phyloP scores from a whole-genome alignment of 2,888 invertebrate genomes.

The Bombylius major region DNA sequence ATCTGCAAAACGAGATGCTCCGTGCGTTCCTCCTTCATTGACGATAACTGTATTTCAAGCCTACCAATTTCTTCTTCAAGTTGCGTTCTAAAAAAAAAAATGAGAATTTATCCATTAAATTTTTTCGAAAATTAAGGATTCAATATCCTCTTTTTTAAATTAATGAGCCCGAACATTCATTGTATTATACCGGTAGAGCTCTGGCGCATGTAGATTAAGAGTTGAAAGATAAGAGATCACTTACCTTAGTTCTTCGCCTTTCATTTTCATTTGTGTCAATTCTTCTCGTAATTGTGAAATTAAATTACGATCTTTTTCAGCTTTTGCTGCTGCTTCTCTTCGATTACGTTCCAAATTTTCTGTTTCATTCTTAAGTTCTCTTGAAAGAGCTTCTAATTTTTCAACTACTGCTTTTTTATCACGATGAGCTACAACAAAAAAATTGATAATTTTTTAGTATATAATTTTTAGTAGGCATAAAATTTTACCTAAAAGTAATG shows the following conservation, averaged over 20 bases:
- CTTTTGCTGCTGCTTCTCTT: conserved; percentile 60
- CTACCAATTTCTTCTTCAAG: conserved; percentile 71
- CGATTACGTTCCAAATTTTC: conserved; percentile 61
- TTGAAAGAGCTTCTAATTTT: conserved; percentile 60
- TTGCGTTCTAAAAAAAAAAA: conserved; percentile 37
- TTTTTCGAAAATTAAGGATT: neutral
- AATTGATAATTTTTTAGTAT: neutral
- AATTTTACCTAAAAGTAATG: conserved; percentile 59
- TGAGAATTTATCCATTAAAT: neutral
- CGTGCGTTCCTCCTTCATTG: conserved; percentile 66
- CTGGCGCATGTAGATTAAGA: no score
- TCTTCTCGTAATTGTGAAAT: conserved; percentile 75
- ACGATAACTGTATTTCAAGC: conserved; percentile 64
- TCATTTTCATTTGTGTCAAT: conserved; percentile 58
- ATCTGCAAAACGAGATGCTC: conserved; percentile 59
- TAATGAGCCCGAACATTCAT: no score
- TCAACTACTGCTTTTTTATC: conserved; percentile 83
- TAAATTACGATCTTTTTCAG: conserved; percentile 67
- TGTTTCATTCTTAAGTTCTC: conserved; percentile 64
- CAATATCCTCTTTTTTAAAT: no score
- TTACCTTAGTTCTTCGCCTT: conserved; percentile 62
- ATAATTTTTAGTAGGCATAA: neutral
- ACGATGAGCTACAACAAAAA: conserved; percentile 55
- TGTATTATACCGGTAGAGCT: no score
- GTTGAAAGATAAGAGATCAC: no score